These are phyloP conservation scores for Chondrosia reniformis DNA, from an alignment of 37 sponge, comb jelly and placozoan genomes.

Conservation along the genomic window DNA sequence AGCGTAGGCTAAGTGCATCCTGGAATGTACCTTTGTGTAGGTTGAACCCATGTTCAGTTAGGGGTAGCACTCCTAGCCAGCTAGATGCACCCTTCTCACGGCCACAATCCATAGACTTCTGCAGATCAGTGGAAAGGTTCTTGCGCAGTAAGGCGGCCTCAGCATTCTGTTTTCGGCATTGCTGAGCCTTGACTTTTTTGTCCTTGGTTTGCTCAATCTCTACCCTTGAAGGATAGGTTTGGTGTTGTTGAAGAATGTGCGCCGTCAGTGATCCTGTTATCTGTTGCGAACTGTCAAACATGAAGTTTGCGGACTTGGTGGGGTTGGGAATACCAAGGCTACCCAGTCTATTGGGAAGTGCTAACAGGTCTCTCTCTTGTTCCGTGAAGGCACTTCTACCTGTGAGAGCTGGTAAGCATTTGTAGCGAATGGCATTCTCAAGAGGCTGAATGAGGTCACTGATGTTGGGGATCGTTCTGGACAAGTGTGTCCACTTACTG, in stretches of 20 bases:
- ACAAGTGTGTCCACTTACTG: neutral
- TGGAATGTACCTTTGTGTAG: slow-evolving; percentile 7
- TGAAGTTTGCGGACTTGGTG: neutral
- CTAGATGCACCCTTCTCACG: slow-evolving; percentile 28
- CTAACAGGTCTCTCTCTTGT: neutral
- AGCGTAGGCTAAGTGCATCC: slow-evolving; percentile 15
- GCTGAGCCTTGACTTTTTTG: too few relatives aligned
- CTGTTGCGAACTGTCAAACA: neutral
- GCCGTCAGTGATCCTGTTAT: neutral
- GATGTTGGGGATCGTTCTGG: neutral
- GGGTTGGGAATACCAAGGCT: neutral
- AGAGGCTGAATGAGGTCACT: neutral
- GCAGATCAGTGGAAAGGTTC: neutral
- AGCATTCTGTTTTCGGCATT: too few relatives aligned
- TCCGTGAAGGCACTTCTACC: neutral
- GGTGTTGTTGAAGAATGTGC: neutral
- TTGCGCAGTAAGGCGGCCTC: too few relatives aligned
- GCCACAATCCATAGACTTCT: neutral
- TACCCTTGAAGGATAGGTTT: too few relatives aligned
- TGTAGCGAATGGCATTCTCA: neutral
- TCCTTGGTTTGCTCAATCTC: too few relatives aligned
- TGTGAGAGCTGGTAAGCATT: neutral
- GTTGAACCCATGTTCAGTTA: neutral
- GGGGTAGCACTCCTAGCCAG: slow-evolving; percentile 11
- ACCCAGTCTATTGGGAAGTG: neutral